Conservation (phyloP, 2,888 invertebrate species). For the Trypoxylon attenuatum region DNA sequence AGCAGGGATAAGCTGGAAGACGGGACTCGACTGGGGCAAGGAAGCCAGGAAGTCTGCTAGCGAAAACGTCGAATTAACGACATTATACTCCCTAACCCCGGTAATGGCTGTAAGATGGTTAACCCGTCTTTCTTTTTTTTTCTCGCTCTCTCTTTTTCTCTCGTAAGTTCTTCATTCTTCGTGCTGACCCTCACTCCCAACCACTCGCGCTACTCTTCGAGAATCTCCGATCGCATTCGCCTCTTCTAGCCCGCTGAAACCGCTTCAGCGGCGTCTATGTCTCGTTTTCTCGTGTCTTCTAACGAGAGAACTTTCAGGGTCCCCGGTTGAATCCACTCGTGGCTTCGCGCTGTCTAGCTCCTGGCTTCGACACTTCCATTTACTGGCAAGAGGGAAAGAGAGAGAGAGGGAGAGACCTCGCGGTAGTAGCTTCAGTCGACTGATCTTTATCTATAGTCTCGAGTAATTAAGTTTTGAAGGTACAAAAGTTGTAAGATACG, state of each 20-base stretch:
- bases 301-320: conserved; percentile 35
- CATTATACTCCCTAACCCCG: conserved; percentile 57
- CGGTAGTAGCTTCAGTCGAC: no score
- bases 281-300: conserved; percentile 3
- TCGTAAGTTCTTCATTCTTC: conserved; percentile 1
- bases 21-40: conserved; percentile 3
- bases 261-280: not conserved
- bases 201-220: not conserved
- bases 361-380: conserved; percentile 53
- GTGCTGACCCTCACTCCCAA: not conserved
- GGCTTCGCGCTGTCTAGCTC: conserved; percentile 35
- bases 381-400: no score
- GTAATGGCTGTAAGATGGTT: conserved; percentile 63
- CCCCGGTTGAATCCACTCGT: conserved; percentile 8
- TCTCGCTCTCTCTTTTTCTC: not conserved
- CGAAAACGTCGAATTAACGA: conserved; percentile 65
- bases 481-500: conserved; percentile 43
- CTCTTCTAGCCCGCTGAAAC: not conserved
- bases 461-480: conserved; percentile 55
- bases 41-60: no score
- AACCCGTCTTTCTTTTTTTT: conserved; percentile 39
- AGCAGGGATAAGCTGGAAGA: conserved; percentile 23
- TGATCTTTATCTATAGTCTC: conserved; percentile 45
- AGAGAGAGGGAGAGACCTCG: conserved; percentile 4
- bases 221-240: no score